Base-by-base conservation (phyloP, 37 sponge, comb jelly and placozoan species). In the Cladorhizidae sp. region DNA sequence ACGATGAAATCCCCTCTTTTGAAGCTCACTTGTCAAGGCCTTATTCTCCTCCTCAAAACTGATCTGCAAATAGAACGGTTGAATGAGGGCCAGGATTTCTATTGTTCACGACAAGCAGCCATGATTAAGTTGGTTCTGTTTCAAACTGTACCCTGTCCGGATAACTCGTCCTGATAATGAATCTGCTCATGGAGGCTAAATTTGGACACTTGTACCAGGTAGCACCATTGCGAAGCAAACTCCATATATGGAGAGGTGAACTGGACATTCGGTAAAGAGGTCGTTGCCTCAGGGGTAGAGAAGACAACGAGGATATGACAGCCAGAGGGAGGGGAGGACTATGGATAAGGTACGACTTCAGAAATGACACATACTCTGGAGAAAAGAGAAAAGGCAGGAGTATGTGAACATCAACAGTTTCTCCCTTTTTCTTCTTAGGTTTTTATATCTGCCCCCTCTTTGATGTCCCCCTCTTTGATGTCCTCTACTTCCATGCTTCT, bases 221-320 rank as follows among this genome's bases (percentile, higher is more conserved):
- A 0, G 32, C 51, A 2, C 69, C 80, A 29, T 67, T 67, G 45
- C 20, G 33, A 32, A 23, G 56, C 52, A 79, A 38, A 68, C 7
- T 51, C 80, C 80, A 79, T 2, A 79, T 17, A 36, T 79, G 56
- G 5, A 79, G n/a, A 1, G 80, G 68, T 33, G 57, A 57, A 9
- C 62, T 50, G 15, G 22, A 51, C 25, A 20, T 40, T 33, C 23
- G 32, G 54, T 35, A 63, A 17, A 7, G 26, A 26, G 83, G 83
- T 40, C 83, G 72, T 3, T 74, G 74, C 21, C 29, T 41, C 64
- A 82, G 83, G 49, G 83, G 83, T 7, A 82, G 74, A 35, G 37
- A 29, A 3, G 29, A n/a, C 22, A 62, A 22, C 1, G 40, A 28
- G 31, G 8, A 72, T 18, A 64, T 50, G 51, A 82, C 54, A 9